Evolutionary conservation across 2,888 invertebrate species (phyloP), one percentile per base, ranked within the genome.

Genomic region (Horisme vitalbata): DNA sequence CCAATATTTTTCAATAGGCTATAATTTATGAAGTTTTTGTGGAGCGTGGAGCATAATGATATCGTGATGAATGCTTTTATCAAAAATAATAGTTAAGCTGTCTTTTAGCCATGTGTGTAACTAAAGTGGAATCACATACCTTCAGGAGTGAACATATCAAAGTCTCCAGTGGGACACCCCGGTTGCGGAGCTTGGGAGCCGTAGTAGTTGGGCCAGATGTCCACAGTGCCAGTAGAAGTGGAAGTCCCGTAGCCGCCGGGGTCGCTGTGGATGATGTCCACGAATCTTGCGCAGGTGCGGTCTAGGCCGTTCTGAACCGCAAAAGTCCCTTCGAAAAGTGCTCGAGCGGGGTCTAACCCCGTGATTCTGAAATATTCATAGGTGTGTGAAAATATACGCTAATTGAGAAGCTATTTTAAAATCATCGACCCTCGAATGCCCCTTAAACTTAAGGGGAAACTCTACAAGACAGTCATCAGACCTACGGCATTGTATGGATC

Each of bases 221-320:
- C 92, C 0, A 84, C 91, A 0, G 90, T 90, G 0, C 92, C 92
- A 0, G 81, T 72, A 2, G 89, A 72, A 0, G 67, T 59, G 12
- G 83, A 89, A 12, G 86, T 88, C 1, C 92, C 92, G 63, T 92
- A 92, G 12, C 89, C 77, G 53, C 91, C 91, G 6, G 92, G 90
- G 68, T 93, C 93, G 2, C 93, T 92, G 69, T 94, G 94, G 35
- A 94, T 91, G 20, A 94, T 91, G 75, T 94, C 92, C 30, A 92
- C 92, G 50, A 92, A 91, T 36, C 77, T 79, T 0, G 91, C 92
- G 63, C 92, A 91, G 0, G 81, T 82, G 8, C 86, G 79, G 56
- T 82, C 90, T 11, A 92, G 57, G 0, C 79, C 82, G 1, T 41
- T 59, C 7, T 68, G 59, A 0, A 83, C 13, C 0, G 73, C 58